Conservation (phyloP, 2,797 vertebrate species). For the Hemibagrus guttatus region DNA sequence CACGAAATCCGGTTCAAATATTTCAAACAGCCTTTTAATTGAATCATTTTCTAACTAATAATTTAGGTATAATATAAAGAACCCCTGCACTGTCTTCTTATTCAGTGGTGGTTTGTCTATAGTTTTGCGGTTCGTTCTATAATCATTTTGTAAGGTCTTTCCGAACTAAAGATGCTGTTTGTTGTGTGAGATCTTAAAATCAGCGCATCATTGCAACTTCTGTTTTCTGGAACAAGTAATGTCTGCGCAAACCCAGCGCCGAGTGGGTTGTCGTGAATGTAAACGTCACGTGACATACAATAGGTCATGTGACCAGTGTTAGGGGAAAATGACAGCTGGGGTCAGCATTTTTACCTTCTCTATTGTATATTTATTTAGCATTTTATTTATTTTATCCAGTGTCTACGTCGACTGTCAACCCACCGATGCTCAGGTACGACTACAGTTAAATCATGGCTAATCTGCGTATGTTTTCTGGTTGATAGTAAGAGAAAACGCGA, state of each 20-base stretch:
- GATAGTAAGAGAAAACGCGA: neutral
- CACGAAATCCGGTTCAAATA: neutral
- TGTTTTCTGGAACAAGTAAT: neutral
- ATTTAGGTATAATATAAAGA: neutral
- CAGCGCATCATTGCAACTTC: neutral
- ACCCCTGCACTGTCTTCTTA: neutral
- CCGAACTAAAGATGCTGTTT: neutral
- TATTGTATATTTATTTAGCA: conserved; percentile 52
- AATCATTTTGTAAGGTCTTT: neutral
- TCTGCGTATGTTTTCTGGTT: neutral
- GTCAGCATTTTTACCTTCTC: conserved; percentile 41
- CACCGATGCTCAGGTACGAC: conserved; percentile 34
- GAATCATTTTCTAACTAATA: too few species aligned
- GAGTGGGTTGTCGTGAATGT: conserved; percentile 1
- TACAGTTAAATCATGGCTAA: neutral
- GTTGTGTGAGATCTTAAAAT: neutral
- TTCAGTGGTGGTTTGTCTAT: neutral
- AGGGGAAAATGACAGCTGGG: conserved; percentile 70
- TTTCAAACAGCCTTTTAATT: neutral
- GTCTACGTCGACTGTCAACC: conserved; percentile 14
- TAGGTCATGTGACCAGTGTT: conserved; percentile 66
- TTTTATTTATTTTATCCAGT: conserved; percentile 43
- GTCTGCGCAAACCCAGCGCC: conserved; percentile 60
- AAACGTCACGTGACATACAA: conserved; percentile 23
- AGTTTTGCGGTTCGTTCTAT: neutral